Evolutionary conservation across 2,888 invertebrate genomes (phyloP), one percentile per base, ranked within the genome.

Genomic region (Carterocephalus palaemon): DNA sequence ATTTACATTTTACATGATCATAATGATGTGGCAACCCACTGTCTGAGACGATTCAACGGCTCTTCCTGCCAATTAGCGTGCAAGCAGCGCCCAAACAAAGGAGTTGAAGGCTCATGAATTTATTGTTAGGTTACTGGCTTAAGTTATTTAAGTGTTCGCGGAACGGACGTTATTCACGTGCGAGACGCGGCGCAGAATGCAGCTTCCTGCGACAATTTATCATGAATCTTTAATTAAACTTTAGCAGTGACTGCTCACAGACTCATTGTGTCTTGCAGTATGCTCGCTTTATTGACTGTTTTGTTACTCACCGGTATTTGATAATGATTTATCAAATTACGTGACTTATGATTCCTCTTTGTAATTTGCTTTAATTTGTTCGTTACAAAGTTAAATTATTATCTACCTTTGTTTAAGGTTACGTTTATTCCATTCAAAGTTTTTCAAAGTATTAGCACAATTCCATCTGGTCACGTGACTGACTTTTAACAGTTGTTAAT

Each of bases 201-300:
- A 81, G 76, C 81, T 80, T 78, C 81, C 80, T 72, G 68, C 72
- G 75, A 79, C 80, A 79, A 83, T 85, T 83, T 84, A 84, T 85
- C 84, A 83, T 84, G 82, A 83, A 85, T 85, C 84, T 84, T 85
- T 85, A 85, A 84, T 84, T 85, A 85, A 85, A 85, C 75, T 85
- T 84, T 75, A 77, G 67, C 79, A 70, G 70, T 71, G 73, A 75
- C 75, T 79, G 75, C 66, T 75, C 71, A 64, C 70, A 61, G 60
- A 62, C 72, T 73, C 71, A 70, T 75, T 76, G 72, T 75, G 67
- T 64, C 64, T 67, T 62, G 64, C 19, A 19, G 40, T 50, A 50
- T 48, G 47, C 29, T 46, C 36, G 32, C 45, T 46, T 42, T 48
- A 52, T 45, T 51, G 50, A 49, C 51, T 54, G 33, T 45, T 46